Evolutionary conservation across 2,888 invertebrate genomes (phyloP), one percentile per base, ranked within the genome.

Genomic region (Netelia virgata): DNA sequence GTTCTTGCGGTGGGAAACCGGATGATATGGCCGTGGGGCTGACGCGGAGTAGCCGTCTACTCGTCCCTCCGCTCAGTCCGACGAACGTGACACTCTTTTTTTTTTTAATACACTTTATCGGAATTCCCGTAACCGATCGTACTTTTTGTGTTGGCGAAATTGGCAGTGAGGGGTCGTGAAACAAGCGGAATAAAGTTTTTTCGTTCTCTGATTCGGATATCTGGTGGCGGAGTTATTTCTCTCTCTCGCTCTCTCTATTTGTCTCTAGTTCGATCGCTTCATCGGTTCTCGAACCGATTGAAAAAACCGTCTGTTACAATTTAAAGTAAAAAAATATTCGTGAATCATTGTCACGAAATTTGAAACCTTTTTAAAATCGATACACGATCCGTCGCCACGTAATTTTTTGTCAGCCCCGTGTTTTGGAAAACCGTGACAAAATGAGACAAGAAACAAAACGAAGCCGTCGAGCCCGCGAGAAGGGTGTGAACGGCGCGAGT

Each of bases 1-100:
- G 84, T 57, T 84, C 41, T 64, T 84, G 84, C 78, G 82, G 84
- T 82, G 84, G 74, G 82, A 70, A 57, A 73, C 70, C 20, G 55
- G 69, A 50, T 63, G 64, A 70, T 57, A 57, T 50, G 76, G 61
- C 69, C 53, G 50, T 64, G 20, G 77, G 36, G 78, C 73, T 64
- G 70, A 75, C 66, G 64, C 53, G 57, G 53, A 59, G 66, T 72
- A 61, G 16, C 28, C 70, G 70, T 20, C 69, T 68, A 68, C 61
- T 76, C 68, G 50, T 16, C 81, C 63, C 73, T 68, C 66, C 76
- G 10, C 61, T 23, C 72, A 69, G 55, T 76, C 77, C 81, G 43
- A 81, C 69, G 69, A 57, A 74, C 69, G 43, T 63, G 53, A 61
- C 69, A 57, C 61, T 63, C 47, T 53, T 36, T 66, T 74, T 47